phyloP scores from a whole-genome alignment of 2,888 invertebrate genomes.

The Leptinotarsa juncta region DNA sequence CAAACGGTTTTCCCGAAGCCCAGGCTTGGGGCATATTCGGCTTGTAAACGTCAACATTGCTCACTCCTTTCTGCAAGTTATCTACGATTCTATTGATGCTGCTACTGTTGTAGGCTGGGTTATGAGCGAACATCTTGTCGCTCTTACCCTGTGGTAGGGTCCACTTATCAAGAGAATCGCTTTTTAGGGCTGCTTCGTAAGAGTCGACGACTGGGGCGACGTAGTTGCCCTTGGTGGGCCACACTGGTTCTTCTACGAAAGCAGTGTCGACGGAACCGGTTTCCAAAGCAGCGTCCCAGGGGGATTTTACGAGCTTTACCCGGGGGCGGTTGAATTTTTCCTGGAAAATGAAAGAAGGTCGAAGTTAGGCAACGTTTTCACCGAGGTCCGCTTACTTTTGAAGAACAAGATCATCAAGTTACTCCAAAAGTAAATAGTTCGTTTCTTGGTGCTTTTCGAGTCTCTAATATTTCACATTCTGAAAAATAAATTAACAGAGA shows the following conservation, averaged over 20 bases:
- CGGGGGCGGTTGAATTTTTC: conserved; percentile 71
- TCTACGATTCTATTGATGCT: conserved; percentile 65
- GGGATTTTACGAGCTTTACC: conserved; percentile 73
- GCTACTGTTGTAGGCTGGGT: conserved; percentile 64
- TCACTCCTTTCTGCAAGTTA: conserved; percentile 62
- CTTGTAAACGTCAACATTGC: conserved; percentile 66
- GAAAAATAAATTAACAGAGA: no score
- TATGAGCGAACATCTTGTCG: conserved; percentile 57
- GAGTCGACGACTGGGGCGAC: conserved; percentile 63
- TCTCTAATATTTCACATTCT: no score
- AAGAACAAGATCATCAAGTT: no score
- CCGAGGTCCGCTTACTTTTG: no score
- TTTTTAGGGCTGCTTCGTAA: conserved; percentile 62
- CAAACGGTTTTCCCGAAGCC: conserved; percentile 63
- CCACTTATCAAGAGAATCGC: conserved; percentile 58
- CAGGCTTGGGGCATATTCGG: conserved; percentile 68
- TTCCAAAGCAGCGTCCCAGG: conserved; percentile 79
- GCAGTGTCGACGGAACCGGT: conserved; percentile 78
- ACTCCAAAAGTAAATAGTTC: no score
- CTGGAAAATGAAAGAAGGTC: conserved; percentile 55
- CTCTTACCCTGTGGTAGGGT: conserved; percentile 49
- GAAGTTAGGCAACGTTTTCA: no score
- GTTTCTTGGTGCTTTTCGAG: no score
- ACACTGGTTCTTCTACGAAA: conserved; percentile 69
- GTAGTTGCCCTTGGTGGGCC: conserved; percentile 60